Evolutionary conservation across 2,113 vertebrate genomes (phyloP).

Genomic region (Ranitomeya imitator): DNA sequence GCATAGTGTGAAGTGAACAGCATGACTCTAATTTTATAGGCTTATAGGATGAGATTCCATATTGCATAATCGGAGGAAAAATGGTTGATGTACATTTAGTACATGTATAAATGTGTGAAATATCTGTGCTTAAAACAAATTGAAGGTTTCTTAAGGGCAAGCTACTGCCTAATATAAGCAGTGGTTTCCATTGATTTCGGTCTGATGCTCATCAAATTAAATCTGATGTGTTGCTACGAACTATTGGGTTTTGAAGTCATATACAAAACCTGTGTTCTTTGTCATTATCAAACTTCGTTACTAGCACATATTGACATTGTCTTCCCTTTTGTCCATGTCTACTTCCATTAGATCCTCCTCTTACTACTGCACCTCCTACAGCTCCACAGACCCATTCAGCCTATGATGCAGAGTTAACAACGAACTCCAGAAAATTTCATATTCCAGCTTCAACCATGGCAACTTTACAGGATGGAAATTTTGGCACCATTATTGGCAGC

Average conservation of each 20-base stretch:
- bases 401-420: constrained; percentile 79
- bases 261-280: background rate
- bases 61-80: too few species aligned
- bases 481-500: constrained; percentile 86
- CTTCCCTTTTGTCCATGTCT: constrained; percentile 86
- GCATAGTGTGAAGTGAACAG: too few species aligned
- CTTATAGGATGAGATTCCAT: too few species aligned
- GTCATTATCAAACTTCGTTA: constrained; percentile 51
- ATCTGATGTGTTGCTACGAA: background rate
- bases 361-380: constrained; percentile 85
- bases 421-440: constrained; percentile 74
- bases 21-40: too few species aligned
- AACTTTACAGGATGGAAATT: constrained; percentile 79
- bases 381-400: constrained; percentile 77
- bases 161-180: background rate
- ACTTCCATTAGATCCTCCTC: constrained; percentile 94
- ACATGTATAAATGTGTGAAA: background rate
- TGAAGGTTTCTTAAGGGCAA: background rate
- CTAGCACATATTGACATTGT: constrained; percentile 93
- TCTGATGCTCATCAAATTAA: background rate
- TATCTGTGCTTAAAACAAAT: constrained; percentile 6
- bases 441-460: constrained; percentile 85
- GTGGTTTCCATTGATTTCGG: background rate
- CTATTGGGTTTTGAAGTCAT: too few species aligned
- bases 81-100: background rate